phyloP scores from a whole-genome alignment of 2,797 vertebrate species.

The Atherinosoma microstoma region DNA sequence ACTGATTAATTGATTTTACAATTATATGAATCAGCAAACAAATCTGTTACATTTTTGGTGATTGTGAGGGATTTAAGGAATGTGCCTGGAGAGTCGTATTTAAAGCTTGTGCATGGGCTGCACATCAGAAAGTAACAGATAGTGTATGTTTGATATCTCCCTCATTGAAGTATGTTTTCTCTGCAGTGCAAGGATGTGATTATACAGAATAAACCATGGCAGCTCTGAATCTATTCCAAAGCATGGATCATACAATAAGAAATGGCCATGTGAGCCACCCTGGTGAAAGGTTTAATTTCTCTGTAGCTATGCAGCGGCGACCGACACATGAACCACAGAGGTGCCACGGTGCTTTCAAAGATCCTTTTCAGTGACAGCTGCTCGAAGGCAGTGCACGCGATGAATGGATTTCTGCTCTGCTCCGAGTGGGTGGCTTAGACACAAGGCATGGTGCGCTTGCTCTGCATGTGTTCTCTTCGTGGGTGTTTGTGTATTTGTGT shows the following conservation, averaged over 20 bases:
- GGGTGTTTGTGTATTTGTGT: constrained; percentile 46
- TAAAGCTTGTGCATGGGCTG: constrained; percentile 21
- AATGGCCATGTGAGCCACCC: constrained; percentile 51
- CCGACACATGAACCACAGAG: constrained; percentile 54
- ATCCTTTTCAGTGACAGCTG: constrained; percentile 69
- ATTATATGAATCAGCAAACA: not conserved
- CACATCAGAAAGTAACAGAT: constrained; percentile 44
- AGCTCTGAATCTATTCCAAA: constrained; percentile 47
- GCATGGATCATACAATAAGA: constrained; percentile 46
- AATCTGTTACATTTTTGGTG: not conserved
- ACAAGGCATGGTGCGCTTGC: constrained; percentile 41
- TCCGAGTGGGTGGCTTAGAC: constrained; percentile 69
- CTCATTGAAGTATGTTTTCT: constrained; percentile 30
- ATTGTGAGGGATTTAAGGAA: constrained; percentile 8
- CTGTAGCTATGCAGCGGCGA: constrained; percentile 43
- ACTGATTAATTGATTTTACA: not conserved
- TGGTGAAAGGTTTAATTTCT: constrained; percentile 67
- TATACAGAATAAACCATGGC: constrained; percentile 62
- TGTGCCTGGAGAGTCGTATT: constrained; percentile 11
- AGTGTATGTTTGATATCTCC: constrained; percentile 50
- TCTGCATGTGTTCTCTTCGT: constrained; percentile 22
- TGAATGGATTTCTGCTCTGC: constrained; percentile 68
- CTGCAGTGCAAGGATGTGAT: constrained; percentile 39
- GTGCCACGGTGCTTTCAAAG: constrained; percentile 63
- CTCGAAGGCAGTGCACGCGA: constrained; percentile 54